Evolutionary conservation across 2,888 invertebrate genomes (phyloP).

Genomic region (Rugalucina vietnamica): DNA sequence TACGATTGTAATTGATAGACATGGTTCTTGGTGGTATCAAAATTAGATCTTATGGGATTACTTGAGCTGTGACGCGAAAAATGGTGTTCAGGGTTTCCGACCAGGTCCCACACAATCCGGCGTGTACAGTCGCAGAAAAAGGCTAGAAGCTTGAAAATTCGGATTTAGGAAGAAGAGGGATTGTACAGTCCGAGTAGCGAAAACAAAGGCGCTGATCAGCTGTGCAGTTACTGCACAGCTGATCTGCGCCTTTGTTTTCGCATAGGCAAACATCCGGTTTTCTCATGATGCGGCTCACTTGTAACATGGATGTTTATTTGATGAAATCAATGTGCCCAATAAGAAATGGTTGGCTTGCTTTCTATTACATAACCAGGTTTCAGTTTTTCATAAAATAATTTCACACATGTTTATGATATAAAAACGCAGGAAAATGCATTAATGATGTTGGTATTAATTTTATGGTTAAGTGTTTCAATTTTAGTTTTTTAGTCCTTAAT

Average conservation of each 20-base stretch:
- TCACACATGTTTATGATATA: conserved; percentile 10
- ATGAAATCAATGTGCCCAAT: background rate
- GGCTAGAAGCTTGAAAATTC: no score
- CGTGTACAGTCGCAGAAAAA: no score
- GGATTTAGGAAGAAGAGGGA: no score
- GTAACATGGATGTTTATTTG: conserved; percentile 2
- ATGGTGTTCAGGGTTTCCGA: no score
- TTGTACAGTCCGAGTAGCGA: no score
- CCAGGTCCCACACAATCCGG: no score
- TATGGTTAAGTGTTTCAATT: conserved; percentile 27
- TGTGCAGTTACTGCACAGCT: no score
- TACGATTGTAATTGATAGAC: background rate
- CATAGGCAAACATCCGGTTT: no score
- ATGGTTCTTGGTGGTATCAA: background rate
- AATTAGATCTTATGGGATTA: conserved; percentile 12
- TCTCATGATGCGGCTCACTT: no score
- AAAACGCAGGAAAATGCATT: conserved; percentile 23
- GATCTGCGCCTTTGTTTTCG: no score
- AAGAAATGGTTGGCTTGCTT: background rate
- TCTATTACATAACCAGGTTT: conserved; percentile 9
- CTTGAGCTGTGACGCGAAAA: no score
- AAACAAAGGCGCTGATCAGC: no score
- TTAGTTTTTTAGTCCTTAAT: background rate
- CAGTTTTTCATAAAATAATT: conserved; percentile 16
- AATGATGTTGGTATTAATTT: conserved; percentile 33